Conservation (phyloP, 2,113 vertebrate genomes). For the Pluvialis apricaria region DNA sequence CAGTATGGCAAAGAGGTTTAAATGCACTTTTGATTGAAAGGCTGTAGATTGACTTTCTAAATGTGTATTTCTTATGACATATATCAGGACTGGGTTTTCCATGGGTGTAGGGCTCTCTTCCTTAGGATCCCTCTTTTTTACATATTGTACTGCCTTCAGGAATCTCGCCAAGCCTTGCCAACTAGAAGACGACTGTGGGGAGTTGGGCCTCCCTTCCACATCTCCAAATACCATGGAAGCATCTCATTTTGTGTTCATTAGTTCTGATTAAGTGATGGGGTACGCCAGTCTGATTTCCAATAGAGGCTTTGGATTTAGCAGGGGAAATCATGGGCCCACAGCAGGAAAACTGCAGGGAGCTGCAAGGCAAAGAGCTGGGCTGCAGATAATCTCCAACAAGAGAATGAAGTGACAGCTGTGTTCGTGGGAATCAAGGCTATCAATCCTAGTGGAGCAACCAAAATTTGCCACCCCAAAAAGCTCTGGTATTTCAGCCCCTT, state of each 20-base stretch:
- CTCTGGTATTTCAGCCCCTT: neutral
- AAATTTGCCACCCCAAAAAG: neutral
- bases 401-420: neutral
- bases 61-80: rapidly evolving
- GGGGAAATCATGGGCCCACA: no score
- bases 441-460: neutral
- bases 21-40: neutral
- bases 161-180: neutral
- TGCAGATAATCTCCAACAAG: neutral
- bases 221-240: no score
- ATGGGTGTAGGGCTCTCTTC: neutral
- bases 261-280: neutral
- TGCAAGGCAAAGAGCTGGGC: neutral
- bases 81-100: neutral
- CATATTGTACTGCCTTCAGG: rapidly evolving
- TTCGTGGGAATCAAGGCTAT: neutral
- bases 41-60: neutral
- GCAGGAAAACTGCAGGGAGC: neutral
- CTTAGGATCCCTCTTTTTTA: neutral
- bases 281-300: neutral
- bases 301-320: neutral
- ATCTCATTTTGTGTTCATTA: neutral
- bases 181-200: neutral
- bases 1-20: rapidly evolving
- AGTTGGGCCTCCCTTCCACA: neutral